These are phyloP conservation scores for Fringilla coelebs DNA, from an alignment of 2,797 vertebrate species.

Conservation along the genomic window DNA sequence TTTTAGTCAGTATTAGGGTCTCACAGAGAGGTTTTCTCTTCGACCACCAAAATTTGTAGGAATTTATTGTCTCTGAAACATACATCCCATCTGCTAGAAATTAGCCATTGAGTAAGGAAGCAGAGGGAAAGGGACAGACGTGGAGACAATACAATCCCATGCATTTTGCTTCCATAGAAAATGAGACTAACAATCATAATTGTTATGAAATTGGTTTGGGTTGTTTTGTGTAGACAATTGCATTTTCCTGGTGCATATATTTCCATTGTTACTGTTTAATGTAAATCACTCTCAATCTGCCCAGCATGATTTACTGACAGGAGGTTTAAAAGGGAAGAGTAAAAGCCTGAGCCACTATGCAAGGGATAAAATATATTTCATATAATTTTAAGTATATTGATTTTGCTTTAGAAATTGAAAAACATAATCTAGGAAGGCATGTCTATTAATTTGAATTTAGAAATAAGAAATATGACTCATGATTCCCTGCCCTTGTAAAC, in stretches of 20 bases:
- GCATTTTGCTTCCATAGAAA: background rate
- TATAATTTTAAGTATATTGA: background rate
- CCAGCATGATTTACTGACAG: background rate
- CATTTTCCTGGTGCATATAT: background rate
- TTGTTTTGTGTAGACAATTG: background rate
- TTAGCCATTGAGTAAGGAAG: background rate
- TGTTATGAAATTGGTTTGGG: background rate
- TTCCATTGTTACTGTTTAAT: background rate
- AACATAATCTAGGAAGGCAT: background rate
- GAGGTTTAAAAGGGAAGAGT: background rate
- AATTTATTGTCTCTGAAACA: background rate
- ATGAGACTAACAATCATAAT: background rate
- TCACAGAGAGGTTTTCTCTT: background rate
- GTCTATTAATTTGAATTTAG: slow-evolving; percentile 15
- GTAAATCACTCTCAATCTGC: background rate
- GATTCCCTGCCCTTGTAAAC: background rate
- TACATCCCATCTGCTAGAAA: background rate
- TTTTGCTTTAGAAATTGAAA: slow-evolving; percentile 6
- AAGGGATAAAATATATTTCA: background rate
- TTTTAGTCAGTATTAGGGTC: background rate
- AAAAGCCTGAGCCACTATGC: background rate
- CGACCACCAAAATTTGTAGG: background rate
- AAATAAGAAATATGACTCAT: background rate
- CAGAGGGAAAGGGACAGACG: background rate
- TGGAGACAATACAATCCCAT: background rate